Evolutionary conservation across 2,797 vertebrate genomes (phyloP), one percentile per base, ranked within the genome.

Genomic region (Spea hammondii): DNA sequence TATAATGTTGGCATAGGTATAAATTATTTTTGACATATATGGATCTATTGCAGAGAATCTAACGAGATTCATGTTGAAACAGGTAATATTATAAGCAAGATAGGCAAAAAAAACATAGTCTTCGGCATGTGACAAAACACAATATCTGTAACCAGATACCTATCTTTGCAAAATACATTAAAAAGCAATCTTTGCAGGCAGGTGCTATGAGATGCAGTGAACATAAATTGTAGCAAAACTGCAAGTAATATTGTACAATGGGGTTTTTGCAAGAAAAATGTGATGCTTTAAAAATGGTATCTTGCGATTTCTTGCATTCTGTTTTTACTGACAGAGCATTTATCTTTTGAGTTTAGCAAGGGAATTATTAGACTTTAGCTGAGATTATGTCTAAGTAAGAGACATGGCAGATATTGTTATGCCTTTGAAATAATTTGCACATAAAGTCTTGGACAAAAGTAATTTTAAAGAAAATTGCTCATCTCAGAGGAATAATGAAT

Each of bases 401-500:
- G 67, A 72, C 53, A 65, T 76, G 70, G 72, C 60, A 65, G 59
- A 69, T 68, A 70, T 71, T 75, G 65, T 51, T 70, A 55, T 75
- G 45, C 48, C 72, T 76, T 70, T 65, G 78, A 80, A 80, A 75
- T 75, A 80, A 80, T 80, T 80, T 71, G 72, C 72, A 70, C 67
- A 65, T 69, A 65, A 70, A 79, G 72, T 68, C 78, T 51, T 75
- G 67, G 78, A 80, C 72, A 71, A 80, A 79, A 70, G 78, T 74
- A 79, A 74, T 79, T 79, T 79, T 74, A 46, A 75, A 70, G 78
- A 79, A 79, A 79, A 79, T 79, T 70, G 78, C 67, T 80, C 60
- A 80, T 80, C 78, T 75, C 72, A 70, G 54, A 80, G 78, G 66
- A 75, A 80, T 80, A 80, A 80, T 80, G 72, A 80, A 71, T 73